A percentile compares a stretch with the other conserved stretches of the same genome.
phyloP scores from a whole-genome alignment of 2,888 invertebrate genomes.

The Caenorhabditis zanzibari region DNA sequence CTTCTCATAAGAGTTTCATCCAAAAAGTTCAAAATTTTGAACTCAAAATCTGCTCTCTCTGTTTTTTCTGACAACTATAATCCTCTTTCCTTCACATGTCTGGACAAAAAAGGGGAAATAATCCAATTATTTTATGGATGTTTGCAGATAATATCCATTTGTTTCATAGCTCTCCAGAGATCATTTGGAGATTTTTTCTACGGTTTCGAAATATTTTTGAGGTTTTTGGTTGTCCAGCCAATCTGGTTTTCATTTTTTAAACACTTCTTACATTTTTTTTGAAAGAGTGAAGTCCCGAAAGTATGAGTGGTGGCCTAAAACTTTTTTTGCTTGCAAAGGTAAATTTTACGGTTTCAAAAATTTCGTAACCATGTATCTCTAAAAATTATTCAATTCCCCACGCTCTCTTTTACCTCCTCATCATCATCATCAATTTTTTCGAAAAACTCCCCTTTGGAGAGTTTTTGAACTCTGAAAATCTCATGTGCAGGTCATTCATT shows the following conservation, averaged over 20 bases:
- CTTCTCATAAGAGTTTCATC: neutral
- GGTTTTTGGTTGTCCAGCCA: too few species aligned
- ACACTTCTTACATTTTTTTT: too few species aligned
- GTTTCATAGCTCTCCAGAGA: neutral
- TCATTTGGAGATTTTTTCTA: neutral
- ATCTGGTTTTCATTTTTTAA: too few species aligned
- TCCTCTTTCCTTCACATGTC: neutral
- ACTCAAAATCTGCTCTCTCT: neutral
- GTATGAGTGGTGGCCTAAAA: too few species aligned
- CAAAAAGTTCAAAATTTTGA: slow-evolving; percentile 13
- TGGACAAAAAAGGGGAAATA: neutral
- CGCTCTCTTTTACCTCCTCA: too few species aligned
- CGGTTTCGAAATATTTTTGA: neutral
- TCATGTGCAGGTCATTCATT: neutral
- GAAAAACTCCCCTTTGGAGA: neutral
- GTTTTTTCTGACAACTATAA: slow-evolving; percentile 11
- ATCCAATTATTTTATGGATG: slow-evolving; percentile 13
- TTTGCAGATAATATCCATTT: neutral
- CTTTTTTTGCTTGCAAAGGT: too few species aligned
- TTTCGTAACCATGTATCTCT: too few species aligned
- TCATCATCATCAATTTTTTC: too few species aligned
- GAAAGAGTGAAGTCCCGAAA: too few species aligned
- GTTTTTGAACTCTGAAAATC: neutral
- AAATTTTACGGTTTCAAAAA: too few species aligned
- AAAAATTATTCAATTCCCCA: too few species aligned